These are phyloP conservation scores for Pantherophis alleghaniensis DNA, from an alignment of 2,797 vertebrate genomes.

Conservation along the genomic window DNA sequence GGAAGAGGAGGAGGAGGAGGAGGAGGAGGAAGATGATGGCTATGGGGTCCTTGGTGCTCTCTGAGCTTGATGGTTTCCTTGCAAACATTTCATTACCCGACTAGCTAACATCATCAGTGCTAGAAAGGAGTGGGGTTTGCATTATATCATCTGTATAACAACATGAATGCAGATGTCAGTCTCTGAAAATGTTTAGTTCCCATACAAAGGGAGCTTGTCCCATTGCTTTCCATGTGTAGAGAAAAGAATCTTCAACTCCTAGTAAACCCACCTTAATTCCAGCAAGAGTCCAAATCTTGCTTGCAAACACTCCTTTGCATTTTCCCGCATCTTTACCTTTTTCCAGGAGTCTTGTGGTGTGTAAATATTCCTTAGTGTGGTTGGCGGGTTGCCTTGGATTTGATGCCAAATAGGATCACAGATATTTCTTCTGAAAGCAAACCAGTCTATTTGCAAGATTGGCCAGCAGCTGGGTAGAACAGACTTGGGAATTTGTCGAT, in stretches of 20 bases:
- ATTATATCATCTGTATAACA: neutral
- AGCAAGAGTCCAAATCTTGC: neutral
- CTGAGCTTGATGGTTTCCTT: neutral
- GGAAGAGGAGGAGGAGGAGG: too few species aligned
- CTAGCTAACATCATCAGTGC: neutral
- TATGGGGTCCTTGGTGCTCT: neutral
- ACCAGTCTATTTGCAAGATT: neutral
- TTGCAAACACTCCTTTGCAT: neutral
- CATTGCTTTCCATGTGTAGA: neutral
- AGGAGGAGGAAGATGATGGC: neutral
- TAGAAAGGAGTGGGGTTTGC: neutral
- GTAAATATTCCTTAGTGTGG: neutral
- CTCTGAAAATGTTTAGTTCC: neutral
- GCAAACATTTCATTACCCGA: neutral
- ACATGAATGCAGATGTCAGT: neutral
- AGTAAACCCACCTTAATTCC: neutral
- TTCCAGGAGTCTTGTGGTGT: neutral
- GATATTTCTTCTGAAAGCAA: neutral
- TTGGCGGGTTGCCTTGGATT: neutral
- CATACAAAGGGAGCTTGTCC: neutral
- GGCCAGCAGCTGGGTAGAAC: neutral
- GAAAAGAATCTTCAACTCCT: neutral
- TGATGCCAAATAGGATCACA: neutral
- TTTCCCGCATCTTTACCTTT: neutral
- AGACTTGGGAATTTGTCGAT: neutral